A percentile compares a stretch with the other conserved stretches of the same genome.
Evolutionary conservation across 2,797 vertebrate species (phyloP).

Genomic region (Xiphorhynchus erythropygius): DNA sequence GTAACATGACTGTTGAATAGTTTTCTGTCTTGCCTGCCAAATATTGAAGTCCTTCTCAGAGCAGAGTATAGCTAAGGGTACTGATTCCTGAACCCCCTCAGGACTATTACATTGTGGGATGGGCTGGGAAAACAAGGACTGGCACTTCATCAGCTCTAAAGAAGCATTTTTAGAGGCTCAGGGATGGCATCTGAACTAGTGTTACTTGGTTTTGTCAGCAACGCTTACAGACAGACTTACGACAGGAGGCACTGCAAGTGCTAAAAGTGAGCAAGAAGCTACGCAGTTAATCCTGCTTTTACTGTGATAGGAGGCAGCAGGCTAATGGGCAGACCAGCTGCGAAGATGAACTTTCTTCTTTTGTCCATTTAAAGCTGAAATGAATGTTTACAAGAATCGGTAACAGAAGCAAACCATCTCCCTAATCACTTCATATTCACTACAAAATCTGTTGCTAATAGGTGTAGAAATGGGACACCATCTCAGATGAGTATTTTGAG

Average conservation of each 20-base stretch:
- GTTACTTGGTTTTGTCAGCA: rapidly evolving
- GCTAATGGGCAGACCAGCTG: neutral
- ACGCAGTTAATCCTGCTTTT: neutral
- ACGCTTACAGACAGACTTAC: neutral
- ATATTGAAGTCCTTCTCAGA: neutral
- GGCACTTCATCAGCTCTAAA: neutral
- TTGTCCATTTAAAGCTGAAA: neutral
- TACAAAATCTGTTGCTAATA: neutral
- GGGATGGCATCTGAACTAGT: neutral
- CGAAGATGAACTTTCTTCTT: neutral
- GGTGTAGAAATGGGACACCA: neutral
- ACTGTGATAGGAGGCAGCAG: neutral
- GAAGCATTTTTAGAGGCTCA: neutral
- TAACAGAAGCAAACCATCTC: neutral
- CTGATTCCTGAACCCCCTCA: neutral
- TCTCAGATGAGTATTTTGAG: neutral
- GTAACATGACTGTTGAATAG: neutral
- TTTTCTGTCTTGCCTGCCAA: neutral
- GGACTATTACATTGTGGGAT: neutral
- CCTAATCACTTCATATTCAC: neutral
- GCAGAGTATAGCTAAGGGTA: neutral
- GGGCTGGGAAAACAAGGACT: neutral
- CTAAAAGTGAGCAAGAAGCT: neutral
- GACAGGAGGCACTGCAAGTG: neutral
- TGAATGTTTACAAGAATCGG: neutral